phyloP scores from a whole-genome alignment of 2,888 invertebrate species.

The Brenthis daphne region DNA sequence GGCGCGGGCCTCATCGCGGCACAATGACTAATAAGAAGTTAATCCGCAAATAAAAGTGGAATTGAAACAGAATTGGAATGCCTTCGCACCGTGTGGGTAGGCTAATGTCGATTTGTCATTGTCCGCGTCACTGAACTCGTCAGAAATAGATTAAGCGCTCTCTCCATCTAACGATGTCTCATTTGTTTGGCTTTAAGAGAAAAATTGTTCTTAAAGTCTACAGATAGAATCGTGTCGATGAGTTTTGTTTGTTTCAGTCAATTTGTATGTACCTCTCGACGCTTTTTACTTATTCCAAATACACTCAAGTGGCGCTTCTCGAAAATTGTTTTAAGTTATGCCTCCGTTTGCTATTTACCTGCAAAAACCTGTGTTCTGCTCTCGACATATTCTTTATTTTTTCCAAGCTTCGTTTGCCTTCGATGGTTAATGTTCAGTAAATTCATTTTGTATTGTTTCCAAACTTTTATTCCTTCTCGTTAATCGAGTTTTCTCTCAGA shows the following conservation, averaged over 20 bases:
- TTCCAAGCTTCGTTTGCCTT: constrained; percentile 55
- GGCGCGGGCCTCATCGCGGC: constrained; percentile 63
- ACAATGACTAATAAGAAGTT: constrained; percentile 82
- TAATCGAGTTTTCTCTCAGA: constrained; percentile 43
- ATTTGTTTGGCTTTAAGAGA: constrained; percentile 82
- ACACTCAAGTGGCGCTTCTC: constrained; percentile 60
- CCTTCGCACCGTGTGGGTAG: constrained; percentile 80
- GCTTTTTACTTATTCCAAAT: constrained; percentile 57
- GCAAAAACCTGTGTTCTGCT: constrained; percentile 63
- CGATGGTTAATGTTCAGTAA: constrained; percentile 49
- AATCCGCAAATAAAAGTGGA: constrained; percentile 83
- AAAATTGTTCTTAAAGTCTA: constrained; percentile 79
- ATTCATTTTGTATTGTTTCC: constrained; percentile 48
- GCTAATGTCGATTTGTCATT: constrained; percentile 82
- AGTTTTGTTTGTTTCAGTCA: constrained; percentile 69
- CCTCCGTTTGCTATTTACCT: constrained; percentile 60
- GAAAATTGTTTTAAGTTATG: constrained; percentile 63
- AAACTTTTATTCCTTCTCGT: constrained; percentile 37
- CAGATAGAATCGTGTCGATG: constrained; percentile 76
- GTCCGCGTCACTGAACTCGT: constrained; percentile 83
- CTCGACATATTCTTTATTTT: constrained; percentile 48
- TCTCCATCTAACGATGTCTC: constrained; percentile 82
- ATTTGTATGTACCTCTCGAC: constrained; percentile 53
- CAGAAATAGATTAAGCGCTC: constrained; percentile 83
- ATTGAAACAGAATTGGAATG: constrained; percentile 81